phyloP scores from a whole-genome alignment of 1,140 invertebrate genomes.

The Ruditapes philippinarum region DNA sequence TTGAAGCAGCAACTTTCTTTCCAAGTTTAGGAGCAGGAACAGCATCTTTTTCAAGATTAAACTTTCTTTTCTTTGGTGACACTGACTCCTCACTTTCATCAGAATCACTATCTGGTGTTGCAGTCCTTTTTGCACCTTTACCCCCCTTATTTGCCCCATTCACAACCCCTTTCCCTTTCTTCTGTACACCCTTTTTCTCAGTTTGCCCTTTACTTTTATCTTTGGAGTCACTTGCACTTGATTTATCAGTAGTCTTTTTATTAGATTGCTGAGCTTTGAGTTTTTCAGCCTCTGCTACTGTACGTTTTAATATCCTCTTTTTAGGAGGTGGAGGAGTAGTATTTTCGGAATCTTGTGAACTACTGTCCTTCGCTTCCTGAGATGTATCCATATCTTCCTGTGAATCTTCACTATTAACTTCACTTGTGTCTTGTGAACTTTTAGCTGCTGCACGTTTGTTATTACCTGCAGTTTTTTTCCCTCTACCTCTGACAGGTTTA shows the following conservation, averaged over 20 bases:
- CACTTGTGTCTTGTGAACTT: background rate
- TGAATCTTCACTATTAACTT: conserved; percentile 19
- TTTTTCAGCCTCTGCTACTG: conserved; percentile 16
- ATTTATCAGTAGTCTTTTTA: conserved; percentile 13
- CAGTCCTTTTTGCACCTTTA: conserved; percentile 46
- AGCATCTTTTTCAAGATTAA: conserved; percentile 56
- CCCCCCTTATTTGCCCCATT: conserved; percentile 31
- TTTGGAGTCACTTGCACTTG: background rate
- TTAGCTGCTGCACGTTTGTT: conserved; percentile 17
- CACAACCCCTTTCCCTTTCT: conserved; percentile 58
- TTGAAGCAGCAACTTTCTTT: conserved; percentile 30
- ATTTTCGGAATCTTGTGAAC: conserved; percentile 46
- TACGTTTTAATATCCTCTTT: conserved; percentile 56
- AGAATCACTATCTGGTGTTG: conserved; percentile 24
- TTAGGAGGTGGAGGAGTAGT: conserved; percentile 46
- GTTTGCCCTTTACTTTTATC: background rate
- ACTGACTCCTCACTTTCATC: conserved; percentile 46
- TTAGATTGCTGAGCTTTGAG: background rate
- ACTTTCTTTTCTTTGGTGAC: conserved; percentile 51
- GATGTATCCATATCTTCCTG: conserved; percentile 49
- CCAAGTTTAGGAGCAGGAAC: conserved; percentile 44
- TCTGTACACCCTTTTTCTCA: conserved; percentile 51
- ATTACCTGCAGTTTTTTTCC: background rate
- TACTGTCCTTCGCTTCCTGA: conserved; percentile 39
- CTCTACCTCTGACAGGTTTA: conserved; percentile 1